These are phyloP conservation scores for Cosmopolites sordidus DNA, from an alignment of 2,888 invertebrate species.

Conservation along the genomic window DNA sequence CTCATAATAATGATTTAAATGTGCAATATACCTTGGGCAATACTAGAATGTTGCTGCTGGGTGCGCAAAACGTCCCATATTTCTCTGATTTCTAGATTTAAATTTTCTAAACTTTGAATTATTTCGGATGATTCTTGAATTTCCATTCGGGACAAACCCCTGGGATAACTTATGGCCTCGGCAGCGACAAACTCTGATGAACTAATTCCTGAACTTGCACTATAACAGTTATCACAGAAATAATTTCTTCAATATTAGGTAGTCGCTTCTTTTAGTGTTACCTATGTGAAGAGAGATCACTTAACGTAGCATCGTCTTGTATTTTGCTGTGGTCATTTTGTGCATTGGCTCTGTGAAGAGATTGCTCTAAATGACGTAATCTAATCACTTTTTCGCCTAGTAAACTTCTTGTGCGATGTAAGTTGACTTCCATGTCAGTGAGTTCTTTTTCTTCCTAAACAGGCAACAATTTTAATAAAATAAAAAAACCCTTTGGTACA, in stretches of 20 bases:
- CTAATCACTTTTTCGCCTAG: slow-evolving; percentile 80
- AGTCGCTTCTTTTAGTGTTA: neutral
- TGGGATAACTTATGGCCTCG: slow-evolving; percentile 40
- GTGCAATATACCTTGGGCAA: slow-evolving; percentile 46
- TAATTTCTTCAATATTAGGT: neutral
- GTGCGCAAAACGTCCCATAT: slow-evolving; percentile 65
- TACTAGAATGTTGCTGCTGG: slow-evolving; percentile 51
- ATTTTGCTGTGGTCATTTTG: slow-evolving; percentile 39
- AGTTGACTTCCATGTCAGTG: slow-evolving; percentile 78
- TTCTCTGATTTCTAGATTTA: slow-evolving; percentile 67
- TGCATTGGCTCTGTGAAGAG: slow-evolving; percentile 60
- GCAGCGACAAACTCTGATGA: slow-evolving; percentile 64
- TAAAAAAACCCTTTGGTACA: neutral
- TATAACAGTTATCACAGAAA: slow-evolving; percentile 1
- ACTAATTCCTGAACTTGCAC: slow-evolving; percentile 60
- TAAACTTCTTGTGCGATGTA: slow-evolving; percentile 74
- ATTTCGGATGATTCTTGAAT: slow-evolving; percentile 66
- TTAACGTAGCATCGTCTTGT: slow-evolving; percentile 59
- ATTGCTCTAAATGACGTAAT: slow-evolving; percentile 73
- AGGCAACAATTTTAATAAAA: slow-evolving; percentile 31
- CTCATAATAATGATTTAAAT: neutral
- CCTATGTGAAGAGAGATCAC: slow-evolving; percentile 61
- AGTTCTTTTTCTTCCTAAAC: slow-evolving; percentile 73
- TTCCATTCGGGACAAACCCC: slow-evolving; percentile 40
- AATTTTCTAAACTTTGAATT: slow-evolving; percentile 64